Evolutionary conservation across 2,888 invertebrate species (phyloP).

Genomic region (Epinotia nisella): DNA sequence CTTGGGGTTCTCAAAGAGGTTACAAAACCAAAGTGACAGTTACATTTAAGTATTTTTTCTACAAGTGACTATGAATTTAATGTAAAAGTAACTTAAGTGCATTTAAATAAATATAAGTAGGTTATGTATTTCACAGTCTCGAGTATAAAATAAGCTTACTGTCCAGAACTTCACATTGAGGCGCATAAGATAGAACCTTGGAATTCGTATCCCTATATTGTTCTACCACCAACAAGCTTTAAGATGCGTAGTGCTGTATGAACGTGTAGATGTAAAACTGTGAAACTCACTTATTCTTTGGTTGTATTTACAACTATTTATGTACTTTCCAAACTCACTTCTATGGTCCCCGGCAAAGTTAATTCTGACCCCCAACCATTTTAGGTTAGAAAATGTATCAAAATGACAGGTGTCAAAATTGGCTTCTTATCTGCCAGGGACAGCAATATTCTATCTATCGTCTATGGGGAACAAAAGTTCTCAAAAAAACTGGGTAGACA

Average conservation of each 20-base stretch:
- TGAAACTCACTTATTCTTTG: slow-evolving; percentile 65
- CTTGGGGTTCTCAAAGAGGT: background rate
- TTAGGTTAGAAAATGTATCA: background rate
- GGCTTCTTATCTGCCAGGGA: background rate
- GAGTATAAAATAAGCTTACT: slow-evolving; percentile 59
- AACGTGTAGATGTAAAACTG: slow-evolving; percentile 46
- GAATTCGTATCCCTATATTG: no score
- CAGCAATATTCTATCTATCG: background rate
- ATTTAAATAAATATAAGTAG: slow-evolving; percentile 52
- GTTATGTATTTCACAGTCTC: slow-evolving; percentile 67
- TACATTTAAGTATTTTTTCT: slow-evolving; percentile 50
- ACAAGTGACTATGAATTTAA: slow-evolving; percentile 47
- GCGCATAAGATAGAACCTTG: no score
- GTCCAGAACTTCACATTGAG: slow-evolving; percentile 30
- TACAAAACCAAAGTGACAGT: slow-evolving; percentile 36
- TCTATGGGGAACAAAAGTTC: background rate
- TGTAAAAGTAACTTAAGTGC: slow-evolving; percentile 56
- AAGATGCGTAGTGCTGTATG: no score
- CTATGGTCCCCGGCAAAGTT: slow-evolving; percentile 3
- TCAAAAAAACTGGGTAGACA: background rate
- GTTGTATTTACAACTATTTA: slow-evolving; percentile 69
- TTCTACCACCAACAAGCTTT: no score
- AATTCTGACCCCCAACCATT: no score
- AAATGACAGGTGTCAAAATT: background rate
- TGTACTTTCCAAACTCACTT: slow-evolving; percentile 49